Evolutionary conservation across 2,888 invertebrate genomes (phyloP).

Genomic region (Carabus problematicus): DNA sequence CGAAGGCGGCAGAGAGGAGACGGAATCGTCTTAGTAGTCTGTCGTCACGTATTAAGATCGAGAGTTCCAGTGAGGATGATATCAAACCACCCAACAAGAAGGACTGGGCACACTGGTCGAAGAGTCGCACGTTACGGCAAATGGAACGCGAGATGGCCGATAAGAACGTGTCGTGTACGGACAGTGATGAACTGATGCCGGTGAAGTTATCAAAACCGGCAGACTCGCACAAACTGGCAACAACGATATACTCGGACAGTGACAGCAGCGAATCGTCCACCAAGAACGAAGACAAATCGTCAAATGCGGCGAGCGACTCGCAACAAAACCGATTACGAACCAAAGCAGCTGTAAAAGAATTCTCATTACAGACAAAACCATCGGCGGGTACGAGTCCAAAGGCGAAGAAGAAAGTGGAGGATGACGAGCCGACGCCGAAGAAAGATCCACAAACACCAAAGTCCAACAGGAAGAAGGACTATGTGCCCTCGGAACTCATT

Average conservation of each 20-base stretch:
- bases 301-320: conserved; percentile 71
- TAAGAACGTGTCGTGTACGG: conserved; percentile 69
- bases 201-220: conserved; percentile 62
- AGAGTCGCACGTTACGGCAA: conserved; percentile 71
- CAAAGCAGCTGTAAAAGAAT: conserved; percentile 86
- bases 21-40: conserved; percentile 54
- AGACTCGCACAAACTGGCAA: conserved; percentile 56
- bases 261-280: conserved; percentile 68
- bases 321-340: conserved; percentile 75
- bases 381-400: conserved; percentile 52
- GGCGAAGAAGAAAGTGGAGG: conserved; percentile 48
- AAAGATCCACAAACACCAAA: conserved; percentile 45
- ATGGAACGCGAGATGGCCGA: conserved; percentile 78
- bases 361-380: conserved; percentile 63
- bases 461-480: conserved; percentile 61
- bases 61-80: conserved; percentile 71
- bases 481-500: conserved; percentile 78
- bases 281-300: conserved; percentile 66
- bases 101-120: conserved; percentile 56
- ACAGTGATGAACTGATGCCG: conserved; percentile 81
- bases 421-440: conserved; percentile 47
- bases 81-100: conserved; percentile 59
- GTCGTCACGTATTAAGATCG: conserved; percentile 57
- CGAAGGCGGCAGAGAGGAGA: conserved; percentile 51
- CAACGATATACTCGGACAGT: conserved; percentile 83